phyloP scores from a whole-genome alignment of 2,113 vertebrate genomes.

The Trogon melanurus region DNA sequence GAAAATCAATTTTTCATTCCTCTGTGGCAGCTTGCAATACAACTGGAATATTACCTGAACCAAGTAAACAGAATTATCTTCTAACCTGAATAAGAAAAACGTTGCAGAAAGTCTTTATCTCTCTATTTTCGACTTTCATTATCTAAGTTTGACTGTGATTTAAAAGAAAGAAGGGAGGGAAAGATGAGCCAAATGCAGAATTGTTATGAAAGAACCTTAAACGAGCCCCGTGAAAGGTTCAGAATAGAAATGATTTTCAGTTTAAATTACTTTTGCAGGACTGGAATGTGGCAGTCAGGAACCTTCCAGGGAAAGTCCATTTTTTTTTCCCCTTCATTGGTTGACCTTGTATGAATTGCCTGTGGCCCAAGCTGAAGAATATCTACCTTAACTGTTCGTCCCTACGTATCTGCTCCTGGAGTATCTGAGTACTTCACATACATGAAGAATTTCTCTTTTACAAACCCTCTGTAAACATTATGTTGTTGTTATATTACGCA shows the following conservation, averaged over 20 bases:
- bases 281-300: neutral
- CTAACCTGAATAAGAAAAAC: constrained; percentile 54
- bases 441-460: neutral
- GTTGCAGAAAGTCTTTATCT: constrained; percentile 57
- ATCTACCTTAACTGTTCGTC: neutral
- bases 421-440: neutral
- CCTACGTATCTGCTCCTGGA: neutral
- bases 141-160: constrained; percentile 44
- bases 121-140: constrained; percentile 53
- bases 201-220: neutral
- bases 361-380: neutral
- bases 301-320: neutral
- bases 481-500: neutral
- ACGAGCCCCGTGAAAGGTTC: neutral
- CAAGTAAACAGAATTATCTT: constrained; percentile 76
- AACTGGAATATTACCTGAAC: constrained; percentile 68
- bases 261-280: constrained; percentile 47
- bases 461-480: neutral
- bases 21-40: constrained; percentile 42
- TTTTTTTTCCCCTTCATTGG: neutral
- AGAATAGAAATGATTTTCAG: constrained; percentile 58
- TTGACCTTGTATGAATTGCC: neutral
- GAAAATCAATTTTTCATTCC: constrained; percentile 77
- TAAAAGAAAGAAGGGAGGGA: constrained; percentile 18
- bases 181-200: constrained; percentile 25